Conservation (phyloP, 2,888 invertebrate species). For the Habroteleia sp. region DNA sequence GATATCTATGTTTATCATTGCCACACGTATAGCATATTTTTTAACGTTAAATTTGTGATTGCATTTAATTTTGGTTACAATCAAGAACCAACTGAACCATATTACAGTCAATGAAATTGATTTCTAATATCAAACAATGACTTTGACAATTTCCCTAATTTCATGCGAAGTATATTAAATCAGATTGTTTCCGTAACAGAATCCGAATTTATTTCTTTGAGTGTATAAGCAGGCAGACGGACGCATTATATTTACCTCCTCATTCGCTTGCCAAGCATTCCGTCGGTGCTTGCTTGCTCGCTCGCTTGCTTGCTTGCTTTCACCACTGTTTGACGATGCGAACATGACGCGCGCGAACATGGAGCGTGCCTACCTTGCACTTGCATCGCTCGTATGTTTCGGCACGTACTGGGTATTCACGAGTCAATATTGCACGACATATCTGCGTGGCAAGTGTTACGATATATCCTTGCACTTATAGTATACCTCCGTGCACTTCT, state of each 20-base stretch:
- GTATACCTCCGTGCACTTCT: constrained; percentile 39
- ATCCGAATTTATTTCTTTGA: constrained; percentile 34
- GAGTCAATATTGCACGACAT: constrained; percentile 64
- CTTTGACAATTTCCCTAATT: constrained; percentile 6
- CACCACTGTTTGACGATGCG: constrained; percentile 63
- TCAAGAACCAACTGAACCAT: no score
- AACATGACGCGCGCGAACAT: constrained; percentile 63
- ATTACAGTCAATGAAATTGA: no score
- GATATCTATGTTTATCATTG: no score
- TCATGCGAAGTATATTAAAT: not conserved
- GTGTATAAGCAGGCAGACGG: constrained; percentile 21
- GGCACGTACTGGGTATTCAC: constrained; percentile 62
- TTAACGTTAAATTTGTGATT: no score
- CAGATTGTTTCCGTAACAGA: constrained; percentile 13
- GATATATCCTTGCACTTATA: constrained; percentile 59
- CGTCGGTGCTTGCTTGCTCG: constrained; percentile 54
- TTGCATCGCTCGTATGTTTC: constrained; percentile 61
- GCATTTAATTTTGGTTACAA: no score
- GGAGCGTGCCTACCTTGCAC: constrained; percentile 62
- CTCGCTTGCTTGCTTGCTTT: constrained; percentile 63
- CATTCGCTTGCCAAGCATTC: constrained; percentile 57
- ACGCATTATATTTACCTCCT: constrained; percentile 49
- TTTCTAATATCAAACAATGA: no score
- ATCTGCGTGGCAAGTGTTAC: constrained; percentile 61
- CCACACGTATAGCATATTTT: no score